A percentile compares a stretch with the other conserved stretches of the same genome.
These are phyloP conservation scores for Archocentrus centrarchus DNA, from an alignment of 2,113 vertebrate species.

Conservation along the genomic window DNA sequence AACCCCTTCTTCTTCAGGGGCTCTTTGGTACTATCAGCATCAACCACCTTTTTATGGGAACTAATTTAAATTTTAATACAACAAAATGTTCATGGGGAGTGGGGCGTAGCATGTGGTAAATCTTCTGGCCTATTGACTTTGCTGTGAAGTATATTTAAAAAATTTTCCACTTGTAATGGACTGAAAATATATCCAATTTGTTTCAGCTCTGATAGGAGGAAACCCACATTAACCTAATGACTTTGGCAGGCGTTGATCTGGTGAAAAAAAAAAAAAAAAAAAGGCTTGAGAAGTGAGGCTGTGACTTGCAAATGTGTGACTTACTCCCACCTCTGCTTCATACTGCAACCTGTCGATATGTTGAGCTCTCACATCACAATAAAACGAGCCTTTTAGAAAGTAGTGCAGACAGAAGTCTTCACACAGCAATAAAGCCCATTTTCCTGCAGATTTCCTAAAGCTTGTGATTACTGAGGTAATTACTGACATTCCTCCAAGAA, in stretches of 20 bases:
- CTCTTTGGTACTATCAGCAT: background rate
- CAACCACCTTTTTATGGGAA: background rate
- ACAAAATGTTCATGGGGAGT: background rate
- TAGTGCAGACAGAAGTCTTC: constrained; percentile 51
- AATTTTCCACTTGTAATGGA: constrained; percentile 12
- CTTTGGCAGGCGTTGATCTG: background rate
- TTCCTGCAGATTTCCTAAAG: constrained; percentile 75
- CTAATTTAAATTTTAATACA: background rate
- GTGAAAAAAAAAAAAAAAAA: constrained; percentile 12
- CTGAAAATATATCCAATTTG: constrained; percentile 19
- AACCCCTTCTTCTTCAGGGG: background rate
- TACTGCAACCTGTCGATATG: constrained; percentile 3
- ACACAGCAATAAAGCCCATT: constrained; percentile 70
- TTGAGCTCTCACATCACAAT: constrained; percentile 28
- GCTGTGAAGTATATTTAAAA: background rate
- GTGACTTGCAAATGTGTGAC: background rate
- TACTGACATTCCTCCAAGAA: constrained; percentile 78
- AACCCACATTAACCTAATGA: constrained; percentile 26
- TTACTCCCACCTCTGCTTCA: background rate
- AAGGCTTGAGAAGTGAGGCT: background rate
- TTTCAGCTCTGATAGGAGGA: constrained; percentile 31
- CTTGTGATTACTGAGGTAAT: constrained; percentile 80
- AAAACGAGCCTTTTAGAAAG: constrained; percentile 20
- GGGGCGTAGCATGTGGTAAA: background rate
- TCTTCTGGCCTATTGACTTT: background rate